phyloP scores from a whole-genome alignment of 2,113 vertebrate species.

The Ammodytes dubius region DNA sequence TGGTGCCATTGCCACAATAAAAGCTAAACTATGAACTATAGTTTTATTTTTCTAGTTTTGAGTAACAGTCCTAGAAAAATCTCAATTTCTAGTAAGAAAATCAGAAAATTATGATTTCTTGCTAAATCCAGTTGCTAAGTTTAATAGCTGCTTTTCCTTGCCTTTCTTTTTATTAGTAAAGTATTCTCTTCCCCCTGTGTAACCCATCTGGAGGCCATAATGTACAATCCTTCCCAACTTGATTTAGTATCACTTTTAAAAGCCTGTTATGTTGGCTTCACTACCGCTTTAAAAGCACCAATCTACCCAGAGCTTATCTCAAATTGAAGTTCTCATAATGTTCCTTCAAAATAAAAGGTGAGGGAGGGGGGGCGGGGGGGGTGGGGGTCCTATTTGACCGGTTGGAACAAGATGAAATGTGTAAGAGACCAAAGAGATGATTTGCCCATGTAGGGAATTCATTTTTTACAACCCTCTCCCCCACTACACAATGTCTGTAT shows the following conservation, averaged over 20 bases:
- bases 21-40: too few species aligned
- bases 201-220: background rate
- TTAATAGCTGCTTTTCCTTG: background rate
- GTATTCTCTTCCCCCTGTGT: background rate
- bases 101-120: too few species aligned
- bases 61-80: too few species aligned
- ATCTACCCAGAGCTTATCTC: conserved; percentile 51
- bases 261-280: background rate
- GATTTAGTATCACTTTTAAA: conserved; percentile 12
- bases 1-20: too few species aligned
- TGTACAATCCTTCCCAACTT: conserved; percentile 34
- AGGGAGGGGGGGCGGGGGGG: too few species aligned
- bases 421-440: conserved; percentile 28
- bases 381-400: conserved; percentile 38
- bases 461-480: conserved; percentile 13
- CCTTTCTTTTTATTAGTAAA: background rate
- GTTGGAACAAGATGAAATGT: conserved; percentile 36
- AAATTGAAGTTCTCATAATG: conserved; percentile 59
- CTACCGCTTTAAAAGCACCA: conserved; percentile 12
- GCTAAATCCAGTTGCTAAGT: too few species aligned
- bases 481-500: conserved; percentile 2
- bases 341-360: conserved; percentile 39
- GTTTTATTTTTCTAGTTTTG: too few species aligned
- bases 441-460: conserved; percentile 26
- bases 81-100: too few species aligned